phyloP scores from a whole-genome alignment of 2,113 vertebrate genomes.

The rat (Rattus norvegicus) region GRCr8 NC_086024.1:113562001-113562500 shows the following conservation, averaged over 20 bases:
- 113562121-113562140: not conserved
- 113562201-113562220: not conserved
- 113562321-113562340: not conserved
- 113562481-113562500: not conserved
- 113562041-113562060: not conserved
- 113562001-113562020: not conserved
- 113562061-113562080: not conserved
- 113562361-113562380: not conserved
- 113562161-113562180: conserved; percentile 13
- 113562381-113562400: not conserved
- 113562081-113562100: not conserved
- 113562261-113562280: not conserved
- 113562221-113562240: not conserved
- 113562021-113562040: not conserved
- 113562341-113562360: not conserved
- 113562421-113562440: not conserved
- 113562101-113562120: not conserved
- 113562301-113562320: not conserved
- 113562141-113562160: conserved; percentile 38
- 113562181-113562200: conserved; percentile 1
- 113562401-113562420: conserved; percentile 11
- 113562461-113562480: not conserved
- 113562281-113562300: not conserved
- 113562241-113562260: not conserved
- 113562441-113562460: not conserved